A percentile compares a stretch with the other conserved stretches of the same genome.
Conservation (phyloP, 2,888 invertebrate species). For the Agapostemon virescens region DNA sequence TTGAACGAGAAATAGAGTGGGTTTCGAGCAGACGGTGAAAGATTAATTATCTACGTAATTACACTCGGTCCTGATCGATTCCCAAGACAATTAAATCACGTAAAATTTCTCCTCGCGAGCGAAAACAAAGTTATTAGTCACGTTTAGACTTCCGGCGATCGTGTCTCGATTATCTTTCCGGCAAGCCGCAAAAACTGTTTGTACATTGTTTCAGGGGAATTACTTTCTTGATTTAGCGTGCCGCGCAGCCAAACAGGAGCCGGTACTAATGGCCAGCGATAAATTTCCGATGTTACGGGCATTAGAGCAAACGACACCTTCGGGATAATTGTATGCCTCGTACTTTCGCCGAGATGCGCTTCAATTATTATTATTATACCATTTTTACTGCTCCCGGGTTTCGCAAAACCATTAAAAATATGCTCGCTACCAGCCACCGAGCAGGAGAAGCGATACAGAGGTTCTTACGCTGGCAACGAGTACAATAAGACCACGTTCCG, state of each 20-base stretch:
- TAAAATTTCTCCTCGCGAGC: neutral
- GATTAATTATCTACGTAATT: constrained; percentile 23
- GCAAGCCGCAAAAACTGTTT: constrained; percentile 4
- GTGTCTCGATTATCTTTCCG: constrained; percentile 4
- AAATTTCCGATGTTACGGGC: constrained; percentile 50
- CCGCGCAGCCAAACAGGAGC: constrained; percentile 7
- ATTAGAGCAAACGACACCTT: constrained; percentile 28
- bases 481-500: neutral
- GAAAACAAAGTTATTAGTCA: neutral
- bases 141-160: neutral
- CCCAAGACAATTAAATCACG: neutral
- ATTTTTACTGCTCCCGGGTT: neutral
- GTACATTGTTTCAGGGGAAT: constrained; percentile 26
- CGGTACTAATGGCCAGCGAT: constrained; percentile 47
- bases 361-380: constrained; percentile 1
- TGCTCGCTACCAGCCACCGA: neutral
- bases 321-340: constrained; percentile 14
- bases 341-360: neutral
- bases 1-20: neutral
- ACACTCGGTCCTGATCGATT: constrained; percentile 19
- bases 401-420: neutral
- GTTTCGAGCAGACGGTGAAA: neutral
- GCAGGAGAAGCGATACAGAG: neutral
- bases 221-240: constrained; percentile 47
- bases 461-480: neutral